These are phyloP conservation scores for Istiophorus platypterus DNA, from an alignment of 2,113 vertebrate genomes.

Conservation along the genomic window DNA sequence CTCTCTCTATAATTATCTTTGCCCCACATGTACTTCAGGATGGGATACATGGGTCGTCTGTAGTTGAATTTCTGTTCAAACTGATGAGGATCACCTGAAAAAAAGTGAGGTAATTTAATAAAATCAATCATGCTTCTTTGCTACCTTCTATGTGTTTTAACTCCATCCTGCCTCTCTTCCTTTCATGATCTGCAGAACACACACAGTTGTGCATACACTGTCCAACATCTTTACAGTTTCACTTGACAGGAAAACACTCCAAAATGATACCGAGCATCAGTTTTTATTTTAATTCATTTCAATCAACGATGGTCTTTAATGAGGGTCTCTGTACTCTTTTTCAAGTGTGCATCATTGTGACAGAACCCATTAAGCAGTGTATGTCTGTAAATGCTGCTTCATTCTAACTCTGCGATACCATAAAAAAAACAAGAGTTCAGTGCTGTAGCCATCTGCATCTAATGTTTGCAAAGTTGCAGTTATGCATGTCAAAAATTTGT, in stretches of 20 bases:
- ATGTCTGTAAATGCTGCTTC: background rate
- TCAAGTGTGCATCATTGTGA: background rate
- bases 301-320: background rate
- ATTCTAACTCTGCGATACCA: background rate
- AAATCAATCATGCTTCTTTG: background rate
- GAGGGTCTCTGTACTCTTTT: background rate
- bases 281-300: conserved; percentile 1
- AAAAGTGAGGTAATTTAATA: background rate
- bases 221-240: background rate
- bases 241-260: background rate
- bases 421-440: too few relatives aligned
- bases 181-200: conserved; percentile 16
- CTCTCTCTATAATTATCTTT: conserved; percentile 92
- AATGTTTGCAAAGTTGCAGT: background rate
- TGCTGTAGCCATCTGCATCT: background rate
- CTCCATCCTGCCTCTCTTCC: conserved; percentile 2
- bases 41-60: conserved; percentile 98
- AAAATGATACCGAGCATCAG: background rate
- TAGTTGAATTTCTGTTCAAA: conserved; percentile 99
- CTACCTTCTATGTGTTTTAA: background rate
- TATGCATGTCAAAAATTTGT: background rate
- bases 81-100: conserved; percentile 96
- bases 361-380: background rate
- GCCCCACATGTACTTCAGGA: conserved; percentile 97
- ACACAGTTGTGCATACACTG: conserved; percentile 13